These are phyloP conservation scores for Phoenicopterus ruber DNA, from an alignment of 2,113 vertebrate genomes.

Conservation along the genomic window DNA sequence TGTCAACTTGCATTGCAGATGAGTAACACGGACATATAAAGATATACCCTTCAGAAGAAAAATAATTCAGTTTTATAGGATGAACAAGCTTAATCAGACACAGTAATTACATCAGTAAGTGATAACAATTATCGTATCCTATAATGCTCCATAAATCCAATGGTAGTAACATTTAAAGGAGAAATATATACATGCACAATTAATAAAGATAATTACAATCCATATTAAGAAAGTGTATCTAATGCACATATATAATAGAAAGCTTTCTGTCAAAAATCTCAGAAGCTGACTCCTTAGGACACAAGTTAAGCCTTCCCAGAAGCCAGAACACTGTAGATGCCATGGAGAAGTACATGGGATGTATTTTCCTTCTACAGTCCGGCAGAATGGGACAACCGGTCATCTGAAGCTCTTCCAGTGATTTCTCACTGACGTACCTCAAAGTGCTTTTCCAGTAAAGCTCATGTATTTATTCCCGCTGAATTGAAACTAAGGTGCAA, in stretches of 20 bases:
- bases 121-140: background rate
- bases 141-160: background rate
- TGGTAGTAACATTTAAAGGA: background rate
- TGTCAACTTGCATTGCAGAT: constrained; percentile 33
- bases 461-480: background rate
- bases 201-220: background rate
- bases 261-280: background rate
- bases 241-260: background rate
- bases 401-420: background rate
- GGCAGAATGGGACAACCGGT: background rate
- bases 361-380: background rate
- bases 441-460: no score
- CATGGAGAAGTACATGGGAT: background rate
- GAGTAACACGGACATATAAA: constrained; percentile 1
- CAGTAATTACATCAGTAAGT: background rate
- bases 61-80: background rate
- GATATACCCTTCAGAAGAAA: constrained; percentile 8
- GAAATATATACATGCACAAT: background rate
- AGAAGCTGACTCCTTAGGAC: background rate
- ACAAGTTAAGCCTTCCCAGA: background rate
- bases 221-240: background rate
- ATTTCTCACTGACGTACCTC: background rate
- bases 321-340: background rate
- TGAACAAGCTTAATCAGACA: background rate
- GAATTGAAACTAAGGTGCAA: background rate